Evolutionary conservation across 2,797 vertebrate genomes (phyloP).

Genomic region (Neolamprologus multifasciatus): DNA sequence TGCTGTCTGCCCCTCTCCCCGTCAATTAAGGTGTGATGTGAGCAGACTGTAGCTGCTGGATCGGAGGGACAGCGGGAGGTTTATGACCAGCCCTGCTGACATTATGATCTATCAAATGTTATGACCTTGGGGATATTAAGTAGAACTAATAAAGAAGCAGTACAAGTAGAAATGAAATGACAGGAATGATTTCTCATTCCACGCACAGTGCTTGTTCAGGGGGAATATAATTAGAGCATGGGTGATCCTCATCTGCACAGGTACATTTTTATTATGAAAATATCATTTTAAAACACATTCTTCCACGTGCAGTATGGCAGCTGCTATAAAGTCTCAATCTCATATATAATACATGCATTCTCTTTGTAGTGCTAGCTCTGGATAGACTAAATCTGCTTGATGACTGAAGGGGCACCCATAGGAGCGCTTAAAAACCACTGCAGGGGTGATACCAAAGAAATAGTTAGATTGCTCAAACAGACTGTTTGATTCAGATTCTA

Average conservation of each 20-base stretch:
- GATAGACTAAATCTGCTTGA: neutral
- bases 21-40: constrained; percentile 52
- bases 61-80: neutral
- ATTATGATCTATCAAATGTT: constrained; percentile 59
- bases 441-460: neutral
- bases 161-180: constrained; percentile 4
- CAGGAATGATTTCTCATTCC: constrained; percentile 11
- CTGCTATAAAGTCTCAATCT: neutral
- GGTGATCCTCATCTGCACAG: neutral
- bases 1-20: constrained; percentile 14
- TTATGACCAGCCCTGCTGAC: constrained; percentile 28
- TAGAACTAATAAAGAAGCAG: constrained; percentile 33
- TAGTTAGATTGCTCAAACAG: neutral
- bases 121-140: constrained; percentile 60
- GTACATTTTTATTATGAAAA: neutral
- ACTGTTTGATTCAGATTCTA: neutral
- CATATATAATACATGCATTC: neutral
- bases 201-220: neutral
- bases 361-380: neutral
- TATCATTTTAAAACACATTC: neutral
- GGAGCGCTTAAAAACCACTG: neutral
- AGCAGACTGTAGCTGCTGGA: constrained; percentile 34
- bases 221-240: constrained; percentile 9
- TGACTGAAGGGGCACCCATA: neutral
- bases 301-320: neutral